Evolutionary conservation across 2,888 invertebrate species (phyloP), one percentile per base, ranked within the genome.

Genomic region (Pseudococcus jackbeardsleyi): DNA sequence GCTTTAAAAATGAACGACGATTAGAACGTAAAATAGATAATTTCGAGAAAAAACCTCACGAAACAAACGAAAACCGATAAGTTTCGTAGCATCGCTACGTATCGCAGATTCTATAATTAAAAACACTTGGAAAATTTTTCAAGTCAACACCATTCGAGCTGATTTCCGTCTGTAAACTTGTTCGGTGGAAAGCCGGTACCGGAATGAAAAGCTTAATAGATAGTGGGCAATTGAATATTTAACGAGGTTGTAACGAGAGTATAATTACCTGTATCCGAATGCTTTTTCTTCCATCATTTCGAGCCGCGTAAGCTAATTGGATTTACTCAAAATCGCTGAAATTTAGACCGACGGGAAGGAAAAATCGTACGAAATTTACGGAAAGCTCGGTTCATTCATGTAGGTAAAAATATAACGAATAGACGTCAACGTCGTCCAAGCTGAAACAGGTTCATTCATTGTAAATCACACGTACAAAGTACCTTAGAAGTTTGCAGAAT

Each of bases 401-500:
- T 82, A 82, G 46, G 46, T 82, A 82, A 82, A 19, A 82, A 77
- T 46, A 22, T 64, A 50, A 82, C 79, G 19, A 82, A 82, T 46
- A 17, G 11, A 82, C 79, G 77, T 82, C 79, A 46, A 82, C 79
- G 79, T 82, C 46, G 79, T 82, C 46, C 8, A 46, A 82, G 33
- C 79, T 82, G 79, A 82, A 82, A 82, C 79, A 82, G 79, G 79
- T 82, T 82, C 79, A 82, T 82, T 46, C 42, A 46, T 42, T 82
- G 79, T 82, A 46, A n/a, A 46, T 26, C 17, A 19, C 33, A 17
- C n/a, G n/a, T n/a, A 59, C 64, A 64, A 42, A 72, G 26, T 72
- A 72, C 54, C 54, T 22, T 15, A 77, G n/a, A 82, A 82, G 46
- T 82, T 82, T 46, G 46, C 79, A 82, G 79, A 82, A 82, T 82